phyloP scores from a whole-genome alignment of 2,113 vertebrate species.

The Enhydra lutris region DNA sequence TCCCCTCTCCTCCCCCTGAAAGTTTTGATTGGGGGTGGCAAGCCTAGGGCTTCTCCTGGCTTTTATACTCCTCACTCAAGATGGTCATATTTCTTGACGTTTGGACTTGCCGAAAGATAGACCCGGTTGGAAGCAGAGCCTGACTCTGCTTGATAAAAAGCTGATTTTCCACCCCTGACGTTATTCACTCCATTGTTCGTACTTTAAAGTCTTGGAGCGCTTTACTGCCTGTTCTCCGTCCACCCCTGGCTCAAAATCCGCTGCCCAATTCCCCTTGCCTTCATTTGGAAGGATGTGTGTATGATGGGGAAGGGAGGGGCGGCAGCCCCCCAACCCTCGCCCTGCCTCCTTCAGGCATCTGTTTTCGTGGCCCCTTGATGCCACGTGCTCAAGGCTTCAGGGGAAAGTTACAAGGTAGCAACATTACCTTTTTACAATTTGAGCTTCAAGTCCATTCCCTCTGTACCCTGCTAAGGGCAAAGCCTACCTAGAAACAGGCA shows the following conservation, averaged over 20 bases:
- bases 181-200: rapidly evolving
- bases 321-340: neutral
- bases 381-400: neutral
- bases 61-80: neutral
- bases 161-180: rapidly evolving
- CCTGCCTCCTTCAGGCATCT: rapidly evolving
- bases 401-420: neutral
- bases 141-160: neutral
- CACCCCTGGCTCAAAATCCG: too few relatives aligned
- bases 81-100: neutral
- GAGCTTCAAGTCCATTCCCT: neutral
- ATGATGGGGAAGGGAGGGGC: too few relatives aligned
- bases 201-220: rapidly evolving
- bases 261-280: neutral
- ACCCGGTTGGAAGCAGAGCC: neutral
- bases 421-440: too few relatives aligned
- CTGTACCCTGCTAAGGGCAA: neutral
- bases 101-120: neutral
- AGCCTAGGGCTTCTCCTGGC: neutral
- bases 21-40: neutral
- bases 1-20: neutral
- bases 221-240: too few relatives aligned
- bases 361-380: neutral
- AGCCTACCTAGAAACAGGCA: neutral
- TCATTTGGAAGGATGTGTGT: rapidly evolving